Conservation (phyloP, 2,113 vertebrate genomes). For the Salvelinus namaycush region DNA sequence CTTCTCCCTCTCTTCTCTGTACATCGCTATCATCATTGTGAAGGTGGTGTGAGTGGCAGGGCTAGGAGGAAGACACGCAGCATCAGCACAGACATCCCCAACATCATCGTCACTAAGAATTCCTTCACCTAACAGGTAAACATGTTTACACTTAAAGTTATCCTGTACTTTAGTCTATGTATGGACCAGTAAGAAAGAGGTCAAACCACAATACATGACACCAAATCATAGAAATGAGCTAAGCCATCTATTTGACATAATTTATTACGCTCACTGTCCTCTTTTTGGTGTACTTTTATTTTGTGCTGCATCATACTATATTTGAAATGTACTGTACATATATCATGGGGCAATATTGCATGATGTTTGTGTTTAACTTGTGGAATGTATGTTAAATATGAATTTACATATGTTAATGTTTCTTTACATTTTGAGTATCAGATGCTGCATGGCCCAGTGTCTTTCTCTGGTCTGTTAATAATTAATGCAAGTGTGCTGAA, state of each 20-base stretch:
- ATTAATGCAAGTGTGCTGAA: not conserved
- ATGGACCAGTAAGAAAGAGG: not conserved
- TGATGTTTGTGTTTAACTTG: not conserved
- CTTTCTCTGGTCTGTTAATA: not conserved
- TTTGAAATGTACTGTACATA: not conserved
- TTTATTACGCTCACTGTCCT: not conserved
- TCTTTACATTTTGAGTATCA: not conserved
- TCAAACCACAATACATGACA: not conserved
- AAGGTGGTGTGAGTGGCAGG: conserved; percentile 55
- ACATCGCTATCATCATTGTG: conserved; percentile 36
- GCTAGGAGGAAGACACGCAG: conserved; percentile 39
- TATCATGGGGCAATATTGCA: not conserved
- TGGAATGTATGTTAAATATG: not conserved
- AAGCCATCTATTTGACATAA: not conserved
- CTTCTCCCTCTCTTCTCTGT: conserved; percentile 36
- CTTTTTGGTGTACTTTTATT: not conserved
- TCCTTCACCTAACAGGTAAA: conserved; percentile 7
- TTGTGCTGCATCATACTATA: not conserved
- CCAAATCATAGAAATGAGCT: not conserved
- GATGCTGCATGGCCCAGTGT: not conserved
- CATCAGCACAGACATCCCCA: not conserved
- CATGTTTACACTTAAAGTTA: not conserved
- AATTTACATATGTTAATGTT: not conserved
- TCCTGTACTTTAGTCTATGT: not conserved
- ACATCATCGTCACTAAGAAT: not conserved